Conservation (phyloP, 2,888 invertebrate genomes). For the Dyspetes luteomarginatus region DNA sequence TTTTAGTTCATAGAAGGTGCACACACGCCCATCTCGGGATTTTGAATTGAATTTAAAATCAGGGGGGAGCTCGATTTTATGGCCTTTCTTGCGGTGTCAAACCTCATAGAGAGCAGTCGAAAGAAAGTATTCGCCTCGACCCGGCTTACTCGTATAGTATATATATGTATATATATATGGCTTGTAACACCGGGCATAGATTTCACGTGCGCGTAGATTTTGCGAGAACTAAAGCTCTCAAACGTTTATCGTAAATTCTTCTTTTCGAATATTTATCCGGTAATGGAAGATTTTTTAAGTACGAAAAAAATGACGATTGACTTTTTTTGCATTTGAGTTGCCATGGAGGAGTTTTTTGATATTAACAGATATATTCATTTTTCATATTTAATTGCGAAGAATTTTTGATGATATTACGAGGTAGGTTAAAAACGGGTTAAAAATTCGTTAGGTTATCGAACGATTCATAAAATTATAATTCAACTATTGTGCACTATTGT, state of each 20-base stretch:
- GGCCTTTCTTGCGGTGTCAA: constrained; percentile 74
- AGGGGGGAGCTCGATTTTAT: constrained; percentile 80
- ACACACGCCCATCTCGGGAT: constrained; percentile 71
- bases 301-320: not conserved
- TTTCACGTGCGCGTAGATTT: not conserved
- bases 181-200: not conserved
- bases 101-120: constrained; percentile 51
- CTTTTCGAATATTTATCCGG: not conserved
- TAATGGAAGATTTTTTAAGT: not conserved
- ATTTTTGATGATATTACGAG: too few species aligned
- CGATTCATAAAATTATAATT: too few species aligned
- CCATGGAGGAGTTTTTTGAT: too few species aligned
- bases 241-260: constrained; percentile 10
- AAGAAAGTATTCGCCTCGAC: constrained; percentile 44
- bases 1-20: constrained; percentile 34
- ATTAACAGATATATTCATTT: too few species aligned
- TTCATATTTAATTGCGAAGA: too few species aligned
- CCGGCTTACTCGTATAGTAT: not conserved
- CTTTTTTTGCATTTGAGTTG: too few species aligned
- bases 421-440: too few species aligned
- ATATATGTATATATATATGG: not conserved
- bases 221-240: not conserved
- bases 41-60: constrained; percentile 82
- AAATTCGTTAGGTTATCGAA: too few species aligned
- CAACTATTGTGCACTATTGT: too few species aligned